These are phyloP conservation scores for Escarpia spicata DNA, from an alignment of 2,888 invertebrate species.

Conservation along the genomic window DNA sequence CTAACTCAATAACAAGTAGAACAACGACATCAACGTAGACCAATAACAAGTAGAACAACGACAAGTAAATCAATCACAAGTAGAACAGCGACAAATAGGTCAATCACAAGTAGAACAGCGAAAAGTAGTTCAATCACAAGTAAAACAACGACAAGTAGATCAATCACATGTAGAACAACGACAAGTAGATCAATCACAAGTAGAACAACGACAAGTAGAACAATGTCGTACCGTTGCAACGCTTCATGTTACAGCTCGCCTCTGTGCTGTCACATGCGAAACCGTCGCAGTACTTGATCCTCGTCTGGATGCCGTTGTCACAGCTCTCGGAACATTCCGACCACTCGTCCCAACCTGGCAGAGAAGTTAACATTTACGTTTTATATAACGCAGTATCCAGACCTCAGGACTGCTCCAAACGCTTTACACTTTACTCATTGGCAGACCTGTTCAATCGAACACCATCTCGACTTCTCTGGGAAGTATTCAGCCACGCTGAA, in stretches of 20 bases:
- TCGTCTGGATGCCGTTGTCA: neutral
- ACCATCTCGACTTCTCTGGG: too few relatives aligned
- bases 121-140: too few relatives aligned
- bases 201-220: neutral
- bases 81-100: neutral
- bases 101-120: neutral
- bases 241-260: neutral
- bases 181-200: neutral
- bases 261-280: neutral
- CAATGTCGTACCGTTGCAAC: neutral
- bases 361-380: too few relatives aligned
- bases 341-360: neutral
- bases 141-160: too few relatives aligned
- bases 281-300: neutral
- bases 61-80: neutral
- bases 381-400: too few relatives aligned
- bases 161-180: neutral
- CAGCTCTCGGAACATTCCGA: neutral
- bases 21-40: neutral
- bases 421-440: too few relatives aligned
- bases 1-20: neutral
- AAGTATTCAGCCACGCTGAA: too few relatives aligned
- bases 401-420: too few relatives aligned
- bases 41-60: neutral
- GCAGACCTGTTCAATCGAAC: too few relatives aligned